Percentiles rank a stretch among this genome's conserved stretches.
phyloP scores from a whole-genome alignment of 2,797 vertebrate genomes.

The Ctenosaura bakeri region DNA sequence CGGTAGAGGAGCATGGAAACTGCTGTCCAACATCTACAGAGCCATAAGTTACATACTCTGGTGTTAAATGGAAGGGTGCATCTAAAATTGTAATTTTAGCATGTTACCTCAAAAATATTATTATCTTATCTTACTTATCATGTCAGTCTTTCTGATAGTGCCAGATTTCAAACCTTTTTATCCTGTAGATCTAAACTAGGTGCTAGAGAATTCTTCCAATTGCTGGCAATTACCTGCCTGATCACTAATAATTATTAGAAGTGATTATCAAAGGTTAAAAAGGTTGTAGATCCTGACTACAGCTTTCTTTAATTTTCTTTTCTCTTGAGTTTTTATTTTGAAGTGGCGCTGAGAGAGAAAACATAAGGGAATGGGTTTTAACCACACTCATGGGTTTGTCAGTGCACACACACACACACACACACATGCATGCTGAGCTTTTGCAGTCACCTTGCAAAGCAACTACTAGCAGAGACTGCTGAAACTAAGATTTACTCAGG shows the following conservation, averaged over 20 bases:
- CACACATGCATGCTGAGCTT: conserved; percentile 37
- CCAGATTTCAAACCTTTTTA: too few relatives aligned
- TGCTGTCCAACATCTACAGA: neutral
- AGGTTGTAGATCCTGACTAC: neutral
- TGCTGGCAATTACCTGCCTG: too few relatives aligned
- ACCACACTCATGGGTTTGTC: conserved; percentile 50
- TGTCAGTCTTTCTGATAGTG: too few relatives aligned
- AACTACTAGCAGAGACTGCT: conserved; percentile 59
- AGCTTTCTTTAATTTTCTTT: neutral
- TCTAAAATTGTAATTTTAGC: too few relatives aligned
- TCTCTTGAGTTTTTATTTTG: neutral
- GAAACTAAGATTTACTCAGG: conserved; percentile 40
- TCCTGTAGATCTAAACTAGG: too few relatives aligned
- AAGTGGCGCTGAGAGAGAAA: neutral
- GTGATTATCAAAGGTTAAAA: neutral
- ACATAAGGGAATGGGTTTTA: conserved; percentile 43
- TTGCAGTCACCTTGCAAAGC: conserved; percentile 41
- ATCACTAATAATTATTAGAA: neutral
- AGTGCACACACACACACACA: conserved; percentile 4
- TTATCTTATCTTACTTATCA: too few relatives aligned
- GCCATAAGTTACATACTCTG: neutral
- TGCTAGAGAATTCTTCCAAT: too few relatives aligned
- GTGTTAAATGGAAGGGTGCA: neutral
- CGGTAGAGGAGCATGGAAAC: neutral
- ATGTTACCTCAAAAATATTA: too few relatives aligned